Conservation (phyloP, 2,113 vertebrate species). For the Oryzias melastigma region DNA sequence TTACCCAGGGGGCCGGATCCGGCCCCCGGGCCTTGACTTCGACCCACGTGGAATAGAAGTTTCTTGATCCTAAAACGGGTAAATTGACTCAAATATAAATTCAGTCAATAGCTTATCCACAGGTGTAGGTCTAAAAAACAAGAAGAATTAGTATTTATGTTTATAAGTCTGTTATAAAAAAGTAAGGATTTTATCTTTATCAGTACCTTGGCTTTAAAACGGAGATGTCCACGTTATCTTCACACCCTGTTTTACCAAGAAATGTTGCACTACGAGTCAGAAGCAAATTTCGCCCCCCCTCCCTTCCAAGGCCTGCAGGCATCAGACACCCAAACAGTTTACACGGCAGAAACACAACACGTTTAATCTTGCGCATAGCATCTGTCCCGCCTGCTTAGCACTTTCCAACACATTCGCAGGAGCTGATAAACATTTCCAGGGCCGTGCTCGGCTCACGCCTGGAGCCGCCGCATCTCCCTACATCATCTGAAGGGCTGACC, state of each 20-base stretch:
- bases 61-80: no score
- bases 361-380: constrained; percentile 69
- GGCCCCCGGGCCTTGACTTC: no score
- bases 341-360: constrained; percentile 47
- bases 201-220: no score
- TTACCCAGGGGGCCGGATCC: no score
- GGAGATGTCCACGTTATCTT: constrained; percentile 9
- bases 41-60: no score
- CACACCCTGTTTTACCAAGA: constrained; percentile 32
- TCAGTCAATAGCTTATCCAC: no score
- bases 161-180: no score
- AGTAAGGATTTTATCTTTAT: no score
- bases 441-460: constrained; percentile 56
- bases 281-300: constrained; percentile 25
- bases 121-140: no score
- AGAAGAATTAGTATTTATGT: no score
- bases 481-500: neutral
- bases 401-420: constrained; percentile 59
- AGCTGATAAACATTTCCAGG: constrained; percentile 67
- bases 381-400: constrained; percentile 73
- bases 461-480: constrained; percentile 12
- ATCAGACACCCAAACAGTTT: constrained; percentile 69
- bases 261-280: constrained; percentile 54
- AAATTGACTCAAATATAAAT: no score
- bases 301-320: constrained; percentile 22